These are phyloP conservation scores for Rhineura floridana DNA, from an alignment of 2,113 vertebrate genomes.

Conservation along the genomic window DNA sequence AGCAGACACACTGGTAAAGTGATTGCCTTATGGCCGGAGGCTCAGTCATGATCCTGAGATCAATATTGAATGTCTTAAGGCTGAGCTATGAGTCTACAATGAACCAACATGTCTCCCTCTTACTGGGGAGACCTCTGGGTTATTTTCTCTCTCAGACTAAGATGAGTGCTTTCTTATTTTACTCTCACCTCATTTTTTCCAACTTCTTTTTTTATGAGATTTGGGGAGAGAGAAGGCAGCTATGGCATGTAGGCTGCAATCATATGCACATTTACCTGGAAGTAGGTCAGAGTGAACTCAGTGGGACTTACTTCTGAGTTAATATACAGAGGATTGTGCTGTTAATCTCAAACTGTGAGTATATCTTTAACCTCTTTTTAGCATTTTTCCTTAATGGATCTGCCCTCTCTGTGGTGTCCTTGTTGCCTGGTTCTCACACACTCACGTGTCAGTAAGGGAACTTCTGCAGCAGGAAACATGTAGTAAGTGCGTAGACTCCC, in stretches of 20 bases:
- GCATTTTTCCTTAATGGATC: no score
- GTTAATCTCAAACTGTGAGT: background rate
- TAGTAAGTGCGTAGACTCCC: no score
- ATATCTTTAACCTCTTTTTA: background rate
- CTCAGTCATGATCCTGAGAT: constrained; percentile 10
- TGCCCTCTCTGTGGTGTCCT: no score
- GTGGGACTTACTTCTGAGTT: background rate
- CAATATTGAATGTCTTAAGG: constrained; percentile 33
- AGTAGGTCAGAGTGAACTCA: background rate
- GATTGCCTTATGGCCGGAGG: constrained; percentile 8
- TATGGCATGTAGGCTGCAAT: background rate
- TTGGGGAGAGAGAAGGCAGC: background rate
- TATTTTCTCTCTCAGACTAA: background rate
- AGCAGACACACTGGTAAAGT: background rate
- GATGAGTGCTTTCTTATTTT: background rate
- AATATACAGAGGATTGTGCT: background rate
- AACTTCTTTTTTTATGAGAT: background rate
- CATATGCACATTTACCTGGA: background rate
- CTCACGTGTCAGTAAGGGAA: no score
- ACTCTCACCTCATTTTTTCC: background rate
- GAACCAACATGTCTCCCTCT: background rate
- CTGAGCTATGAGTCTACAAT: background rate
- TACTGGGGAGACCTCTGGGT: background rate
- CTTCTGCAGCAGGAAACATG: no score
- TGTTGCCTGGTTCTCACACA: no score